Evolutionary conservation across 2,888 invertebrate species (phyloP), one percentile per base, ranked within the genome.

Genomic region (Cheilosia scutellata): DNA sequence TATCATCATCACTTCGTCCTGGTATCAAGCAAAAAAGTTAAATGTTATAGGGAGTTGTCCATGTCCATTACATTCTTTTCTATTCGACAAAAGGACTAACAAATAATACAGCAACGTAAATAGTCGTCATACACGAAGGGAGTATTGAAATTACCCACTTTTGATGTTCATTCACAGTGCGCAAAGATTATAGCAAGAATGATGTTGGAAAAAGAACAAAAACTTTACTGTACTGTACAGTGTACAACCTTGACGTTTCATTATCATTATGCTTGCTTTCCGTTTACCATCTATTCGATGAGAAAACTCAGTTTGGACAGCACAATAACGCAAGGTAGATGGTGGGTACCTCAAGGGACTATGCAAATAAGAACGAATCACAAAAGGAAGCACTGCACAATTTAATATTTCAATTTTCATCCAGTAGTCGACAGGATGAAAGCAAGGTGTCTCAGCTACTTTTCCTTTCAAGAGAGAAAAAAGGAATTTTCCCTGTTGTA

Each of bases 401-500:
- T 60, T 80, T 80, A 74, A 74, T 80, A 80, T 68, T 74, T 65
- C 65, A 51, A 78, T 47, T 77, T 77, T 47, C 42, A 47, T 44
- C 33, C 11, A 40, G 25, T 13, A 27, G 11, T 57, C 29, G 47
- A 72, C 57, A 65, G 44, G 16, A 65, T 71, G 58, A 72, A 72
- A 37, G 37, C 37, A 37, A 72, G 37, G 79, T 66, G 60, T 66
- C 42, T 66, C 53, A 60, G 58, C 44, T 66, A 66, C 65, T 71
- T 31, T n/a, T 25, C 25, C 16, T 27, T 49, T 20, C 1, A 1
- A 4, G 0, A 51, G 11, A 51, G 27, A 51, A 31, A 29, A 44
- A 57, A 62, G 57, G 20, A 63, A 20, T n/a, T 11, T 65, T 25
- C 25, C 31, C 20, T 11, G 47, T 44, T 16, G 16, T 63, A 20